Conservation (phyloP, 2,797 vertebrate genomes). For the Lycodopsis pacificus region DNA sequence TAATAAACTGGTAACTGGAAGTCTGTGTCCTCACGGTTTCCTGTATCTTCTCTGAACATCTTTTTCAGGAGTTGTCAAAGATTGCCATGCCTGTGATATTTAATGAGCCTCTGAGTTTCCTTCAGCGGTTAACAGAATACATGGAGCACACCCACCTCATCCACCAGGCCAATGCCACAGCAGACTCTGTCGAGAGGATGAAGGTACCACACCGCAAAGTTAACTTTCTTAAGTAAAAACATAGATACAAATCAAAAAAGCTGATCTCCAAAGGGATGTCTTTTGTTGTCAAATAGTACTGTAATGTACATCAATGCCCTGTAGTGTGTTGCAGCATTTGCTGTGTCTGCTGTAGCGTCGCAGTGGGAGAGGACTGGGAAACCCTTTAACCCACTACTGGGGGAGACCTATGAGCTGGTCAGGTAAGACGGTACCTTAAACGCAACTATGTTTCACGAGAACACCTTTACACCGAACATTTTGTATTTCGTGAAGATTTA, state of each 20-base stretch:
- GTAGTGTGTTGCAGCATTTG: conserved; percentile 96
- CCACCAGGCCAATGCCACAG: conserved; percentile 91
- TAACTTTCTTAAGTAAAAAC: neutral
- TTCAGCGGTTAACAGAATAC: conserved; percentile 95
- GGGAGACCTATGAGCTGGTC: conserved; percentile 96
- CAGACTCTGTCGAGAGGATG: conserved; percentile 93
- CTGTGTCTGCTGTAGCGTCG: conserved; percentile 97
- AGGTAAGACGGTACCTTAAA: conserved; percentile 82
- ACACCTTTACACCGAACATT: neutral
- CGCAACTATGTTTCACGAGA: neutral
- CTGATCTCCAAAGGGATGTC: neutral
- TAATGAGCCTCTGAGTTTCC: conserved; percentile 98
- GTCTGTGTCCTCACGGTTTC: neutral
- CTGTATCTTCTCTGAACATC: conserved; percentile 12
- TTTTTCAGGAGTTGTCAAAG: conserved; percentile 94
- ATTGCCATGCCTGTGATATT: conserved; percentile 99
- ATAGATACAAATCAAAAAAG: neutral
- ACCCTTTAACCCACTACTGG: conserved; percentile 96
- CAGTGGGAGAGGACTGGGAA: conserved; percentile 99
- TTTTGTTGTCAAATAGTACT: neutral
- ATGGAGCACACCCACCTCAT: conserved; percentile 99
- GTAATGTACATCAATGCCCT: conserved; percentile 9
- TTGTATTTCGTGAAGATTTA: neutral
- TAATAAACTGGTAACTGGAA: no score
- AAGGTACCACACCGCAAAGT: conserved; percentile 84